A percentile compares a stretch with the other conserved stretches of the same genome.
Conservation (phyloP, 30 jellyfish, hydroid and myxozoan species). For the Morbakka virulenta region DNA sequence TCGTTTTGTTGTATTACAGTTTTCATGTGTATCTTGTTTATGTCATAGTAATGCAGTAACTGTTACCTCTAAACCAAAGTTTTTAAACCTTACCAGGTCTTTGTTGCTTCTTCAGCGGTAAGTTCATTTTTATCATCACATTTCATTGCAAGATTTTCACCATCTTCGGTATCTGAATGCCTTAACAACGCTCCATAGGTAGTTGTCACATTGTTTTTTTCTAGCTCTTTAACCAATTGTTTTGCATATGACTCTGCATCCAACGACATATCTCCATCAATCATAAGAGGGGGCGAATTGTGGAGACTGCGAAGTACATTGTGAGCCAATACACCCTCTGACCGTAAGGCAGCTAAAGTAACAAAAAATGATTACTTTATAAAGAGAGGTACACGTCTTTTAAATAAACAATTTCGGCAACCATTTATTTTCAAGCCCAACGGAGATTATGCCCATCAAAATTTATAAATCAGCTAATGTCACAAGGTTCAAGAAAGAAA, state of each 20-base stretch:
- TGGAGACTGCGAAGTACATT: constrained; percentile 79
- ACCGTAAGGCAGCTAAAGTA: too few relatives aligned
- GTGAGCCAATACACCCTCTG: constrained; percentile 79
- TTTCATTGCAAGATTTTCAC: constrained; percentile 90
- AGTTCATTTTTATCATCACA: constrained; percentile 62
- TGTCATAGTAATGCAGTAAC: too few relatives aligned
- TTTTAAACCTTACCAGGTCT: constrained; percentile 63
- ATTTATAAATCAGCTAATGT: too few relatives aligned
- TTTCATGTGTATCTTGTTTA: too few relatives aligned
- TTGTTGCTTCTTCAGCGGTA: constrained; percentile 88
- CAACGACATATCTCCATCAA: constrained; percentile 76
- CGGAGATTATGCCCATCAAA: too few relatives aligned
- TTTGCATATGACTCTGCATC: constrained; percentile 92
- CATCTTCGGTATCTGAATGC: constrained; percentile 15
- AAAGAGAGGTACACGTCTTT: too few relatives aligned
- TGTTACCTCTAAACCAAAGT: too few relatives aligned
- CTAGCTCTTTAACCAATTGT: constrained; percentile 51
- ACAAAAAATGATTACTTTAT: too few relatives aligned
- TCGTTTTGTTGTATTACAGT: too few relatives aligned
- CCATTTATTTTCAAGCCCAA: too few relatives aligned
- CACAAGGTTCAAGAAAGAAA: too few relatives aligned
- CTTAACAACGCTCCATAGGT: not conserved
- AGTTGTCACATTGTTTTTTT: not conserved
- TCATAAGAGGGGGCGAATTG: constrained; percentile 69
- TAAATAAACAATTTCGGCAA: too few relatives aligned